A percentile compares a stretch with the other conserved stretches of the same genome.
Evolutionary conservation across 2,888 invertebrate genomes (phyloP).

Genomic region (Diploptera punctata): DNA sequence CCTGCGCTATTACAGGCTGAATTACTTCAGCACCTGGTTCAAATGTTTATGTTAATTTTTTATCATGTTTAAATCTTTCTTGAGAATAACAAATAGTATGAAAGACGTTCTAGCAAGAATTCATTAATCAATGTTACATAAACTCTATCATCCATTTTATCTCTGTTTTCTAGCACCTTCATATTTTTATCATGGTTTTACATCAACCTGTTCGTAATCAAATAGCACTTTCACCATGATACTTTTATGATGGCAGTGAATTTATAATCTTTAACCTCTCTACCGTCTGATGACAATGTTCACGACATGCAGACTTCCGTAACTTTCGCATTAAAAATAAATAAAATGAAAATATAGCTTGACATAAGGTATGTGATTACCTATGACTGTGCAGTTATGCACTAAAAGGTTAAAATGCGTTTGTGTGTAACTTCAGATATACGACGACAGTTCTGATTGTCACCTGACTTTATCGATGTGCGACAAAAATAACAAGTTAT

Average conservation of each 20-base stretch:
- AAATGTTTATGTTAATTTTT: no score
- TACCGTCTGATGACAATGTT: not conserved
- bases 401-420: no score
- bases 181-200: not conserved
- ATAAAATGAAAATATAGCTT: not conserved
- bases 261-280: not conserved
- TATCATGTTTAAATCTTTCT: no score
- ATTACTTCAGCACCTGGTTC: no score
- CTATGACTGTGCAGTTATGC: no score
- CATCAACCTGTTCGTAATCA: not conserved
- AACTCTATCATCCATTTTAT: not conserved
- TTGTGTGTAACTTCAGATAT: no score
- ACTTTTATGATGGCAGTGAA: constrained; percentile 14
- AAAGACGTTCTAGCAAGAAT: not conserved
- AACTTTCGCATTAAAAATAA: not conserved
- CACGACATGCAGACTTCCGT: not conserved
- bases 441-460: no score
- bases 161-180: not conserved
- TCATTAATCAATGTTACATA: constrained; percentile 9
- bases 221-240: constrained; percentile 9
- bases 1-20: no score
- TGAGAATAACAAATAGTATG: not conserved
- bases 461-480: no score
- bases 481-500: no score
- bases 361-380: constrained; percentile 4